Conservation (phyloP, 2,888 invertebrate genomes). For the Dione vanillae region DNA sequence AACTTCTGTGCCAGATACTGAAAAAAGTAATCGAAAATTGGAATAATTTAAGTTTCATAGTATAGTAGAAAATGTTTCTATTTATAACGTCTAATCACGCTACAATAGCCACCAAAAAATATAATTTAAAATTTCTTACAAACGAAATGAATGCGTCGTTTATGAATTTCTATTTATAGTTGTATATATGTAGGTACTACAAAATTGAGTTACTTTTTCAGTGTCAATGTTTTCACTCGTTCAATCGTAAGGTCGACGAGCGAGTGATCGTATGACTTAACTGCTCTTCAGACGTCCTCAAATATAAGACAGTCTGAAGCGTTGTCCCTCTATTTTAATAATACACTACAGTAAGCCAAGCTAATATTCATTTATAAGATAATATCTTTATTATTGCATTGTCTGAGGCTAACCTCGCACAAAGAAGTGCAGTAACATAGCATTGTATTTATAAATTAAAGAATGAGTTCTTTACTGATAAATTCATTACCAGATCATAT, state of each 20-base stretch:
- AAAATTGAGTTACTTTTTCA: slow-evolving; percentile 15
- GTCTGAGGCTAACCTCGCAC: slow-evolving; percentile 26
- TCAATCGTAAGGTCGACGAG: slow-evolving; percentile 57
- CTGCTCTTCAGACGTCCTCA: slow-evolving; percentile 77
- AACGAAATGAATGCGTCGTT: not conserved
- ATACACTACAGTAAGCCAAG: slow-evolving; percentile 32
- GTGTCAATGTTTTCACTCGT: slow-evolving; percentile 22
- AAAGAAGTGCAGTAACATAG: slow-evolving; percentile 21
- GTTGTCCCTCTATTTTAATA: slow-evolving; percentile 37
- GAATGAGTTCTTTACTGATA: slow-evolving; percentile 1
- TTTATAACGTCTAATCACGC: not conserved
- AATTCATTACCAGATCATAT: not conserved
- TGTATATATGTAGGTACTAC: not conserved
- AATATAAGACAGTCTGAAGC: slow-evolving; percentile 48
- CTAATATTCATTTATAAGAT: slow-evolving; percentile 31
- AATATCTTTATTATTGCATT: slow-evolving; percentile 33
- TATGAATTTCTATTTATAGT: slow-evolving; percentile 15
- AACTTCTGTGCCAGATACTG: slow-evolving; percentile 71
- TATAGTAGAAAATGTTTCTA: not conserved
- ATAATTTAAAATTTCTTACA: not conserved
- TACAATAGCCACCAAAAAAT: not conserved
- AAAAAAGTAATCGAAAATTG: slow-evolving; percentile 48
- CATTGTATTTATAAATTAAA: not conserved
- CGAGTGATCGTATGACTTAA: slow-evolving; percentile 73
- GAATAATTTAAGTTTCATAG: not conserved